A percentile compares a stretch with the other conserved stretches of the same genome.
These are phyloP conservation scores for Sitta carolinensis DNA, from an alignment of 2,797 vertebrate species.

Conservation along the genomic window DNA sequence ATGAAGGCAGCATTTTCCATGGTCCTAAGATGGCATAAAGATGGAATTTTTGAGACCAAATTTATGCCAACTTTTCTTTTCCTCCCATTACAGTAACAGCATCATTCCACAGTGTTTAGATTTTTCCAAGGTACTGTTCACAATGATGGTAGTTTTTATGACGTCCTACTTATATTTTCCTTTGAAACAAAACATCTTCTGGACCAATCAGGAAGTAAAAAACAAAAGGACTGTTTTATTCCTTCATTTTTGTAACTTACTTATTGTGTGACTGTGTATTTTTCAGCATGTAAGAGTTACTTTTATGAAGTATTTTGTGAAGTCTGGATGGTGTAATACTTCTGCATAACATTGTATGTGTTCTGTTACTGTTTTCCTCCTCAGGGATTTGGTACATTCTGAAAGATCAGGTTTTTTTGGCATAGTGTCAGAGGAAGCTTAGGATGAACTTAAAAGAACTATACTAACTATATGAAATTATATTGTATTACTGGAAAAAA, in stretches of 20 bases:
- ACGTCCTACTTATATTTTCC: not conserved
- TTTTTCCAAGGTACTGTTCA: not conserved
- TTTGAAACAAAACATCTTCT: not conserved
- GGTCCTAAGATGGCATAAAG: not conserved
- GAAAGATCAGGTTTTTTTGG: not conserved
- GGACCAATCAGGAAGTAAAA: not conserved
- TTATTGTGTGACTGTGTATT: not conserved
- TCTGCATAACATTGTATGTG: not conserved
- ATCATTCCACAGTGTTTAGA: not conserved
- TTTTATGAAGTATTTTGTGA: not conserved
- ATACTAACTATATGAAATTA: not conserved
- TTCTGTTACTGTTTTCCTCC: not conserved
- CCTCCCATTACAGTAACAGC: not conserved
- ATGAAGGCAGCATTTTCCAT: not conserved
- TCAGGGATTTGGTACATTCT: not conserved
- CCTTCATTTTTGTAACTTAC: not conserved
- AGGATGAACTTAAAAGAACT: not conserved
- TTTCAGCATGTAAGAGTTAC: not conserved
- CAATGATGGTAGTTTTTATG: not conserved
- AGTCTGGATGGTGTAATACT: not conserved
- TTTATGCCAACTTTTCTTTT: not conserved
- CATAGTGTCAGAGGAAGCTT: not conserved
- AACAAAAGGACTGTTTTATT: not conserved
- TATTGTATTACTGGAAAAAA: not conserved
- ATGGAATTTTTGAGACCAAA: not conserved